Evolutionary conservation across 2,888 invertebrate species (phyloP), one percentile per base, ranked within the genome.

Genomic region (Hemithea aestivaria): DNA sequence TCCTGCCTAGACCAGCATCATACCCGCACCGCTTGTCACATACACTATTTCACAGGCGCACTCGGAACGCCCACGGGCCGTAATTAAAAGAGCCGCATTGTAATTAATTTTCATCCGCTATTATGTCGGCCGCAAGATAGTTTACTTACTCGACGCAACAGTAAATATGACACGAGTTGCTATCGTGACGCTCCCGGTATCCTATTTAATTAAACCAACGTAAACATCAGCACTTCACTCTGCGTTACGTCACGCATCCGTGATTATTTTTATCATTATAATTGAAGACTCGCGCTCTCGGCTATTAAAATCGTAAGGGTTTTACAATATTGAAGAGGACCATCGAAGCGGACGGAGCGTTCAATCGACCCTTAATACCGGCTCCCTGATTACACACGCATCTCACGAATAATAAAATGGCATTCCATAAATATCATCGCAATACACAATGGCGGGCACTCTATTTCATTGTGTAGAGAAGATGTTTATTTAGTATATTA

Each of bases 401-500:
- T 38, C 32, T 32, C 33, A 40, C 27, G 33, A 51, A 52, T 51
- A 55, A 54, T 46, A 40, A 45, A 43, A 41, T 20, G 6, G 20
- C 32, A 21, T 26, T 22, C 32, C 32, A 29, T 22, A 40, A 29
- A 36, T 45, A 40, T 27, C n/a, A 16, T 21, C 25, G 16, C 35
- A 32, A 28, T 32, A 31, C 35, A 44, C 40, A 47, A 51, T 46
- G 37, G 46, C 30, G 45, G 43, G 40, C 49, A 33, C 21, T 25
- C 29, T 35, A 45, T 32, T 40, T 31, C 32, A 35, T 20, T 40
- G 34, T 26, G 11, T 24, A 53, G 48, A 51, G 48, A 51, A 48
- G 46, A 50, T 48, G 38, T 57, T 62, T 63, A 62, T 64, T 62
- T 61, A 54, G 58, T 56, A 62, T 62, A 63, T 60, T 61, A 64